phyloP scores from a whole-genome alignment of 2,113 vertebrate species.

The Chaenocephalus aceratus region DNA sequence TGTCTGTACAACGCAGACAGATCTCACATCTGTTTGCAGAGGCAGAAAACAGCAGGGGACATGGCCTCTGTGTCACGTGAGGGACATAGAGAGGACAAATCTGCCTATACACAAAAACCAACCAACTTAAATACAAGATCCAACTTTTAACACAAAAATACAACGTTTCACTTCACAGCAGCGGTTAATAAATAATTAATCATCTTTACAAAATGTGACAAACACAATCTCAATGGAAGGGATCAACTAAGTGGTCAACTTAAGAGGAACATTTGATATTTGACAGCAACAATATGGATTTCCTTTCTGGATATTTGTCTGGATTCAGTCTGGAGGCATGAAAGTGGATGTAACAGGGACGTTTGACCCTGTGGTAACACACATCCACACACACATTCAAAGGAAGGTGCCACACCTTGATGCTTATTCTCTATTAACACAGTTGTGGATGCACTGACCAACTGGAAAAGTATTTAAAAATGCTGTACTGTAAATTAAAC shows the following conservation, averaged over 20 bases:
- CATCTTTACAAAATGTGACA: background rate
- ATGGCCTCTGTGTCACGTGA: background rate
- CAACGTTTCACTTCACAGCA: background rate
- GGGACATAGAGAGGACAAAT: constrained; percentile 17
- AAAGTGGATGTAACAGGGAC: constrained; percentile 30
- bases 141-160: background rate
- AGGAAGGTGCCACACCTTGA: constrained; percentile 38
- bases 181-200: background rate
- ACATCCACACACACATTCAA: background rate
- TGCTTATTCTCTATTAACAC: background rate
- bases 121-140: background rate
- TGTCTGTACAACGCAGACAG: constrained; percentile 4
- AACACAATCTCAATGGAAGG: background rate
- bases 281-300: background rate
- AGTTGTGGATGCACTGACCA: constrained; percentile 5
- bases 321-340: constrained; percentile 8
- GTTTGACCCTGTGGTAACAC: constrained; percentile 24
- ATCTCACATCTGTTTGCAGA: constrained; percentile 19
- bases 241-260: background rate
- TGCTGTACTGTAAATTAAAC: background rate
- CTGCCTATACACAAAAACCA: background rate
- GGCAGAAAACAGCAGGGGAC: constrained; percentile 9
- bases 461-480: constrained; percentile 2
- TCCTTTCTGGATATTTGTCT: background rate
- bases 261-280: background rate